Conservation (phyloP, 2,888 invertebrate genomes). For the Cataglyphis altisquamis region DNA sequence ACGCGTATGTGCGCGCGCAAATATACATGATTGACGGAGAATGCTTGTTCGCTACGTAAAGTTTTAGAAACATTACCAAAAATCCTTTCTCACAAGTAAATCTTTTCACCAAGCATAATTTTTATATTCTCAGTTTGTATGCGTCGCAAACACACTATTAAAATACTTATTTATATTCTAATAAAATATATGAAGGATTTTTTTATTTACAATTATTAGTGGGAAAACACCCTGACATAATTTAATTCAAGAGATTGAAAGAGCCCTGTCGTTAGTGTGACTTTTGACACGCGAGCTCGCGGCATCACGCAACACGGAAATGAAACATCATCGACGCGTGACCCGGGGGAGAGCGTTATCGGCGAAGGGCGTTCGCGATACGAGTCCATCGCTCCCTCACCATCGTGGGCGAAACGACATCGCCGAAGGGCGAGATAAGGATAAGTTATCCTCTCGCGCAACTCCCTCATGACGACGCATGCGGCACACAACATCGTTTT, state of each 20-base stretch:
- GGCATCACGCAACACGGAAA: conserved; percentile 77
- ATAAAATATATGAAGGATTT: not conserved
- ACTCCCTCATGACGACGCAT: conserved; percentile 37
- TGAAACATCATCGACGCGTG: conserved; percentile 78
- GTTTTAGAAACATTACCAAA: conserved; percentile 16
- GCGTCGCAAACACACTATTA: not conserved
- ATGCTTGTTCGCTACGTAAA: conserved; percentile 35
- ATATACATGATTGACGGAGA: conserved; percentile 24
- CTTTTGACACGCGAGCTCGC: conserved; percentile 66
- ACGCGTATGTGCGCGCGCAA: conserved; percentile 49
- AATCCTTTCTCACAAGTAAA: not conserved
- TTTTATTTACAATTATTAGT: not conserved
- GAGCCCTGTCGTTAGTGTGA: not conserved
- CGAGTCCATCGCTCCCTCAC: conserved; percentile 55
- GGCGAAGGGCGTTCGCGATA: conserved; percentile 67
- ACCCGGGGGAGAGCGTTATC: conserved; percentile 73
- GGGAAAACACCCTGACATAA: not conserved
- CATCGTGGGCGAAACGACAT: conserved; percentile 45
- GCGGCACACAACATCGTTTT: conserved; percentile 51
- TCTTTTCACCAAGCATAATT: not conserved
- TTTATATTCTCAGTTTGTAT: not conserved
- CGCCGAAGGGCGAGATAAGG: conserved; percentile 64
- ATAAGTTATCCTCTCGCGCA: conserved; percentile 65
- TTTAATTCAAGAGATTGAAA: conserved; percentile 18
- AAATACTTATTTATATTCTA: not conserved